Conservation (phyloP, 2,113 vertebrate genomes). For the Dascyllus trimaculatus region DNA sequence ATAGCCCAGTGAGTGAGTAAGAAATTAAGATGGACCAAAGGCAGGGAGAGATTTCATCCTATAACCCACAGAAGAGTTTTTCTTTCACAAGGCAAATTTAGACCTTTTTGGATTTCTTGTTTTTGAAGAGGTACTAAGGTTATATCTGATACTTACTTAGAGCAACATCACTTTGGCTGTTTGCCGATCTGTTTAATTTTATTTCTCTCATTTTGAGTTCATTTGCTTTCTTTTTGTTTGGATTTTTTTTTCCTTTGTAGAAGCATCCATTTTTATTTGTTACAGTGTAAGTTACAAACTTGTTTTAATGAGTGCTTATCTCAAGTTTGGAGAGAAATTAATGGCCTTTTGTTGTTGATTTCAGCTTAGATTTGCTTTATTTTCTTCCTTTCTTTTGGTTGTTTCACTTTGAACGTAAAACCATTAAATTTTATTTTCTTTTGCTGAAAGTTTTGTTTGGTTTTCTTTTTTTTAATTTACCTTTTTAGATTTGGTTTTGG, state of each 20-base stretch:
- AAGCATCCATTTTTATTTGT: slow-evolving; percentile 58
- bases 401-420: slow-evolving; percentile 93
- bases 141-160: slow-evolving; percentile 46
- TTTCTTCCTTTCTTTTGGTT: slow-evolving; percentile 88
- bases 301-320: slow-evolving; percentile 87
- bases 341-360: slow-evolving; percentile 91
- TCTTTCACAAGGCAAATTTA: slow-evolving; percentile 16
- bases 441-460: slow-evolving; percentile 95
- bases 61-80: slow-evolving; percentile 14
- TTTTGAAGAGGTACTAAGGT: slow-evolving; percentile 53
- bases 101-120: slow-evolving; percentile 43
- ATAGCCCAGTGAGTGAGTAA: slow-evolving; percentile 56
- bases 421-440: slow-evolving; percentile 99
- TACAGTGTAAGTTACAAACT: slow-evolving; percentile 67
- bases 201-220: slow-evolving; percentile 24
- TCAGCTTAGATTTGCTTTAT: slow-evolving; percentile 87
- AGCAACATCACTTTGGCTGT: slow-evolving; percentile 24
- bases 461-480: slow-evolving; percentile 87
- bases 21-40: slow-evolving; percentile 91
- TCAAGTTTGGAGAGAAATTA: slow-evolving; percentile 88
- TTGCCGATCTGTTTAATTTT: slow-evolving; percentile 33
- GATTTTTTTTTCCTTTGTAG: slow-evolving; percentile 42
- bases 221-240: slow-evolving; percentile 38
- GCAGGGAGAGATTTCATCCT: slow-evolving; percentile 80
- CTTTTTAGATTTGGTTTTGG: slow-evolving; percentile 34